Conservation (phyloP, 2,797 vertebrate species). For the Crocodylus rhombifer region DNA sequence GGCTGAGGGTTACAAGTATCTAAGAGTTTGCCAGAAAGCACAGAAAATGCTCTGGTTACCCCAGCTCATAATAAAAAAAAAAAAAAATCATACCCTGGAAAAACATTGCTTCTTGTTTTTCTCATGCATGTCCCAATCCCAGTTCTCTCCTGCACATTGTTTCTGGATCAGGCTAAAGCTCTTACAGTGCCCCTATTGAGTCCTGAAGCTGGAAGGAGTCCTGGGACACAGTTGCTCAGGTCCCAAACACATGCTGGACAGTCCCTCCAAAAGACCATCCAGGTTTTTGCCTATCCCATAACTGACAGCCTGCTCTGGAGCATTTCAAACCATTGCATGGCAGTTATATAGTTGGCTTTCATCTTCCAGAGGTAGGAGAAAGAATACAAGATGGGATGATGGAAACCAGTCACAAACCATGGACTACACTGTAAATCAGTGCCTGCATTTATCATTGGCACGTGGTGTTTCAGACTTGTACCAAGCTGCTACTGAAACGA, state of each 20-base stretch:
- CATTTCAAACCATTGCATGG: no score
- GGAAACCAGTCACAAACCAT: no score
- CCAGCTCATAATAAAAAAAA: conserved; percentile 22
- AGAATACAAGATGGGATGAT: no score
- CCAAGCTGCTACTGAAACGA: not conserved
- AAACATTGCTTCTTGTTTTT: not conserved
- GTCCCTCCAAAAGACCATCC: not conserved
- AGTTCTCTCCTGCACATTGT: not conserved
- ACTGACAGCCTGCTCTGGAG: no score
- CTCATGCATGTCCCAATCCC: not conserved
- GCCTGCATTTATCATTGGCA: not conserved
- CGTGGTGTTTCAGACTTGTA: not conserved
- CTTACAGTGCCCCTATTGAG: not conserved
- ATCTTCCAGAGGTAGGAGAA: no score
- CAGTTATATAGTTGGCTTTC: no score
- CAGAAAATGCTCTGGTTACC: not conserved
- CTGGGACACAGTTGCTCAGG: no score
- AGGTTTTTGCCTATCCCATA: no score
- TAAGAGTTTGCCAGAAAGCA: not conserved
- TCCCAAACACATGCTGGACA: no score
- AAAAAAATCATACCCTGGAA: not conserved
- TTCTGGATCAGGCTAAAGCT: not conserved
- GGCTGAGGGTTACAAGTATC: rapidly evolving
- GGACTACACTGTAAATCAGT: not conserved
- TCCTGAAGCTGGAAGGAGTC: not conserved